phyloP scores from a whole-genome alignment of 2,797 vertebrate genomes.

The Pangasius krempfi region DNA sequence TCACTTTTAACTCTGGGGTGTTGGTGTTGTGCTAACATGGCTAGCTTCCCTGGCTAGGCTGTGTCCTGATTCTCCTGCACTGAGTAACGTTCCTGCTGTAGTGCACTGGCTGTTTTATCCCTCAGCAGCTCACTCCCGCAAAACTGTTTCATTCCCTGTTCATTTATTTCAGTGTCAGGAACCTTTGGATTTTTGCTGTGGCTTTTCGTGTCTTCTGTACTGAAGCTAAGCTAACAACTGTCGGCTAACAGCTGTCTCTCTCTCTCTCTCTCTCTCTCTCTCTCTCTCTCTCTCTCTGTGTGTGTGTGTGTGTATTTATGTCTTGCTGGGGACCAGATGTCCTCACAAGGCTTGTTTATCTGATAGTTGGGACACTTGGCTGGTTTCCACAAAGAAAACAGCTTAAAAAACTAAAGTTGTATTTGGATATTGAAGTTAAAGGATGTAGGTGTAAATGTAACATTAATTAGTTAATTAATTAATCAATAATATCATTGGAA shows the following conservation, averaged over 20 bases:
- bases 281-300: background rate
- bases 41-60: background rate
- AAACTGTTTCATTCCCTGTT: background rate
- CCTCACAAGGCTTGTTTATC: too few relatives aligned
- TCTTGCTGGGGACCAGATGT: too few relatives aligned
- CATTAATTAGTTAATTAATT: background rate
- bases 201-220: background rate
- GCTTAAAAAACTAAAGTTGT: background rate
- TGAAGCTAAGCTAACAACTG: background rate
- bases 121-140: background rate
- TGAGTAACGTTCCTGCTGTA: background rate
- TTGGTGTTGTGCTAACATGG: constrained; percentile 3
- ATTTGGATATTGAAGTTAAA: too few relatives aligned
- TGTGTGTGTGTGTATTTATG: background rate
- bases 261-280: too few relatives aligned
- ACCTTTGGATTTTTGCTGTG: background rate
- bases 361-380: background rate
- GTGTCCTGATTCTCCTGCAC: background rate
- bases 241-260: background rate
- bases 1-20: background rate
- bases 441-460: background rate
- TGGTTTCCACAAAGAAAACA: background rate
- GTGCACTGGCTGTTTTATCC: background rate
- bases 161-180: background rate
- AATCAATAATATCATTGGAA: background rate